These are phyloP conservation scores for Plestiodon gilberti DNA, from an alignment of 2,113 vertebrate species.

Conservation along the genomic window DNA sequence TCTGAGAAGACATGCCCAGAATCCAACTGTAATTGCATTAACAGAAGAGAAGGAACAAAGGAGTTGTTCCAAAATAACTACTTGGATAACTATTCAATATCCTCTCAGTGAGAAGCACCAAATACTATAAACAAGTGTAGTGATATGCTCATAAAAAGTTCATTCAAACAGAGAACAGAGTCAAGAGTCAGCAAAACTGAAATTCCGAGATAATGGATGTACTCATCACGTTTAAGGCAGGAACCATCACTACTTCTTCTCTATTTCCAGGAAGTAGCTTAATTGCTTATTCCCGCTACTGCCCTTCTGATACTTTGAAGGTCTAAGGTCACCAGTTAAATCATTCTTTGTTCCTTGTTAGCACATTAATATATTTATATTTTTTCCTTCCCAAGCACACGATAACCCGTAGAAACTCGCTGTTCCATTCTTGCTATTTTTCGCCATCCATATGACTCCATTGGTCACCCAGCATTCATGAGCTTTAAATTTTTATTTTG, in stretches of 20 bases:
- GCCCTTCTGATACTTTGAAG: not conserved
- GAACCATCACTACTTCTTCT: not conserved
- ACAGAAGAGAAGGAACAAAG: not conserved
- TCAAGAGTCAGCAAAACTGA: not conserved
- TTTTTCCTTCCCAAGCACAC: not conserved
- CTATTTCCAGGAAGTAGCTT: not conserved
- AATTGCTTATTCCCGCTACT: constrained; percentile 7
- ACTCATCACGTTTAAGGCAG: not conserved
- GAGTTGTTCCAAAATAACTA: not conserved
- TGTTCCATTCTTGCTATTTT: not conserved
- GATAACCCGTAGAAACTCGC: not conserved
- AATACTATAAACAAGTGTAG: not conserved
- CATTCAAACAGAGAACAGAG: not conserved
- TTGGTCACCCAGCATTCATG: not conserved
- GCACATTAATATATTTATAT: fast-evolving
- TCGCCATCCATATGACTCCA: not conserved
- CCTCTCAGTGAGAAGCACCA: not conserved
- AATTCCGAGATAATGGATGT: not conserved
- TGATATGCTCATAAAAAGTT: not conserved
- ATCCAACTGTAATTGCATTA: not conserved
- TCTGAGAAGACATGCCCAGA: not conserved
- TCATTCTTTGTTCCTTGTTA: constrained; percentile 23
- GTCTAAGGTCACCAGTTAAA: not conserved
- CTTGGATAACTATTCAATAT: not conserved
- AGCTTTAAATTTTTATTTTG: not conserved